Evolutionary conservation across 2,888 invertebrate species (phyloP), one percentile per base, ranked within the genome.

Genomic region (Dusona sp.): DNA sequence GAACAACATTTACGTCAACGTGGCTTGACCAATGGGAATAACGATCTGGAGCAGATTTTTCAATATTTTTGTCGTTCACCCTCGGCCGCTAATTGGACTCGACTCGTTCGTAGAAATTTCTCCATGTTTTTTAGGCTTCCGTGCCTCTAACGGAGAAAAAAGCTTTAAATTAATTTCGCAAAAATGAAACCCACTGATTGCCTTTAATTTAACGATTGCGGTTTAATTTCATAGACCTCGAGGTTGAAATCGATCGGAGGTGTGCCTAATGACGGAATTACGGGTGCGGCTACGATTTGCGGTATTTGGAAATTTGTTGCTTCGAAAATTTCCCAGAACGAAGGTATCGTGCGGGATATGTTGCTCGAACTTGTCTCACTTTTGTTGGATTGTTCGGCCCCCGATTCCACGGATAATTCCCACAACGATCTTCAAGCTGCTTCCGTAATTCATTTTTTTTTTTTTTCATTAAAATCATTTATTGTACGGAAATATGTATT

Each of bases 41-140:
- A 16, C 11, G 73, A 77, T 65, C 75, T 87, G n/a, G 16, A 64
- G 8, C 61, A 29, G 13, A 70, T 86, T 42, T 89, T 90, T 75
- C 85, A 88, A n/a, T 85, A 81, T 61, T 72, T 91, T 42, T 89
- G 90, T 64, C 88, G 89, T 3, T 89, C 89, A 6, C 91, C 93
- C 19, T 90, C 90, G 2, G 79, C 89, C 19, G 86, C 88, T 57
- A 92, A 91, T 88, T 93, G 92, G 90, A 88, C 79, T 25, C 81
- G 78, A 65, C 87, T 94, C 29, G 93, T 93, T 88, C 88, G 91
- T 86, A 72, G n/a, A 22, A 29, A 1, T 19, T 7, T 29, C 29
- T 54, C 61, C n/a, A 22, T 36, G 19, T 48, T 48, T 48, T 7
- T 48, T 4, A 19, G 48, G 6, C 3, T 48, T 48, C 19, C 2